Evolutionary conservation across 2,113 vertebrate genomes (phyloP).

Genomic region (Nasalis larvatus): DNA sequence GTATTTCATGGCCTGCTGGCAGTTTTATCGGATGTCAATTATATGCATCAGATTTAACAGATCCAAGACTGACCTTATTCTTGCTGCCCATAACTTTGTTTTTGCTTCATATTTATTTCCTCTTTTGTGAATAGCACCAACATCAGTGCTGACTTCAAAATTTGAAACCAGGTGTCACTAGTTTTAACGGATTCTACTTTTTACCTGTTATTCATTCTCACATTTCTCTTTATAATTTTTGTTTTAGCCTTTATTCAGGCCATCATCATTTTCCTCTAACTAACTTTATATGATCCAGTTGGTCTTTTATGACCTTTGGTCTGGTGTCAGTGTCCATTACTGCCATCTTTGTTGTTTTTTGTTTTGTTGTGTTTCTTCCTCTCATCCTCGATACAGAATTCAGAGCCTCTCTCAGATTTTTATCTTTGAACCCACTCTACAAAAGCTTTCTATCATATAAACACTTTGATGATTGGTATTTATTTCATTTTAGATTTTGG

Average conservation of each 20-base stretch:
- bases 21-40: not conserved
- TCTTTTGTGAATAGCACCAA: not conserved
- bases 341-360: not conserved
- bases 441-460: not conserved
- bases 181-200: not conserved
- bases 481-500: not conserved
- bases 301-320: not conserved
- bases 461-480: not conserved
- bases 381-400: not conserved
- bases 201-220: not conserved
- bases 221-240: not conserved
- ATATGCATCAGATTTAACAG: not conserved
- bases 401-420: not conserved
- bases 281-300: not conserved
- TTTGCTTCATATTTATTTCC: not conserved
- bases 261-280: not conserved
- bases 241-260: not conserved
- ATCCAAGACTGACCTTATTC: not conserved
- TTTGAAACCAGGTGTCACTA: not conserved
- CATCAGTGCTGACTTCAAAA: not conserved
- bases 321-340: not conserved
- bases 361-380: not conserved
- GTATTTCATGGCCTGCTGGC: not conserved
- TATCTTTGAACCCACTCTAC: not conserved
- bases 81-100: not conserved